Conservation (phyloP, 92 coral and sea anemone genomes). For the Chrysogorgia sp. region DNA sequence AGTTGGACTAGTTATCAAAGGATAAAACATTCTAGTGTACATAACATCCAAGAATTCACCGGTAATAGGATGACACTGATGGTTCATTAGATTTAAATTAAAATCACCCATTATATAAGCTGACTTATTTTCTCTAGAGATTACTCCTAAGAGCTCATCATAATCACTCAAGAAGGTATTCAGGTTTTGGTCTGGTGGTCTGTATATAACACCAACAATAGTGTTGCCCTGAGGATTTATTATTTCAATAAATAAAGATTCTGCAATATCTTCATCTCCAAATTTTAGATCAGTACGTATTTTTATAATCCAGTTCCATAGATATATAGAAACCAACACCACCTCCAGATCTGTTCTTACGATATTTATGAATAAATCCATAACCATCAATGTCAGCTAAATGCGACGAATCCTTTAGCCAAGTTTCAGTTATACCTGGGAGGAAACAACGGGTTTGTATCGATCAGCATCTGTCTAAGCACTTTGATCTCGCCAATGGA, state of each 20-base stretch:
- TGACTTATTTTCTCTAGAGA: conserved; percentile 54
- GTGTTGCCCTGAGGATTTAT: conserved; percentile 29
- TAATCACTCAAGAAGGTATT: conserved; percentile 28
- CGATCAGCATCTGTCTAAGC: no score
- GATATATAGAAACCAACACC: conserved; percentile 38
- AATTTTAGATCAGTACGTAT: not conserved
- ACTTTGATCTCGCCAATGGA: no score
- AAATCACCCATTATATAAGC: no score
- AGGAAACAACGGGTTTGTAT: no score
- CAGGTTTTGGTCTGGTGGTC: conserved; percentile 55
- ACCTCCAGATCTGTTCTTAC: conserved; percentile 31
- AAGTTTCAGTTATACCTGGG: conserved; percentile 26
- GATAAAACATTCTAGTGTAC: conserved; percentile 49
- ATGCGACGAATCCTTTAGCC: conserved; percentile 28
- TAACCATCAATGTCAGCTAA: conserved; percentile 28
- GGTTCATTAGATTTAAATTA: conserved; percentile 54
- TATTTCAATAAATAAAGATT: conserved; percentile 33
- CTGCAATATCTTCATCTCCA: conserved; percentile 7
- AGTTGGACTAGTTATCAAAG: conserved; percentile 64
- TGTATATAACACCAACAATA: conserved; percentile 51
- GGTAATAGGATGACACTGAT: conserved; percentile 49
- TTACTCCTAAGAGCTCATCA: conserved; percentile 34
- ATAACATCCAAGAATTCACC: conserved; percentile 62
- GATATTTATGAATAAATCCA: conserved; percentile 26
- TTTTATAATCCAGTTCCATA: no score